Evolutionary conservation across 2,113 vertebrate genomes (phyloP), one percentile per base, ranked within the genome.

Genomic region (Myotis lucifugus): DNA sequence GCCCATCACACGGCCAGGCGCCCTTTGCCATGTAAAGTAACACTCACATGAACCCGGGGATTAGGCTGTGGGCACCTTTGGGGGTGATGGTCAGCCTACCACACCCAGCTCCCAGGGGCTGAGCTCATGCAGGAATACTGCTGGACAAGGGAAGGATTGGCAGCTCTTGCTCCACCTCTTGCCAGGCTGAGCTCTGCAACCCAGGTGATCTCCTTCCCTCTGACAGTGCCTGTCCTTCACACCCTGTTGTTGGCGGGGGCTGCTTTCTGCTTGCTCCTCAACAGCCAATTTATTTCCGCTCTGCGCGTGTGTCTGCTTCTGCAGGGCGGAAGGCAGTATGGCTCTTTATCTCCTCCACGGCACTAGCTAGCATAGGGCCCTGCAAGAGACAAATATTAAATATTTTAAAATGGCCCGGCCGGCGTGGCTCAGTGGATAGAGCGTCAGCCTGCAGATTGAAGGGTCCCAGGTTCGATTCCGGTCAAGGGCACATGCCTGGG

Each of bases 321-420:
- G 1, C 8, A 5, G 29, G 61, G 19, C 0, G 0, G 32, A 18
- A 56, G 12, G 19, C 37, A 2, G 10, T 11, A 18, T 5, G 5
- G 6, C 79, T 59, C 29, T 19, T 32, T 34, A 13, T 52, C 8
- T n/a, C 48, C n/a, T 67, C 21, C 8, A 0, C 5, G 6, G 70
- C 2, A 3, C 25, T 52, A 13, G 40, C 8, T 54, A 14, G 40
- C 8, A 4, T 5, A 54, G 32, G 17, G 50, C 19, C 23, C 69
- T 77, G 59, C 83, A 67, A 67, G 42, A 67, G 52, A 78, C 6
- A 21, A 66, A 61, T 19, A 27, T 1, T 73, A 67, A 46, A 56
- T 54, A 50, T 18, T 48, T 32, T 32, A 0, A 12, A 61, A 37
- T 34, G 9, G 46, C 46, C 46, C 0, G 46, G 46, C 46, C 2